phyloP scores from a whole-genome alignment of 1,140 invertebrate genomes.

The Tetraneura akinire region DNA sequence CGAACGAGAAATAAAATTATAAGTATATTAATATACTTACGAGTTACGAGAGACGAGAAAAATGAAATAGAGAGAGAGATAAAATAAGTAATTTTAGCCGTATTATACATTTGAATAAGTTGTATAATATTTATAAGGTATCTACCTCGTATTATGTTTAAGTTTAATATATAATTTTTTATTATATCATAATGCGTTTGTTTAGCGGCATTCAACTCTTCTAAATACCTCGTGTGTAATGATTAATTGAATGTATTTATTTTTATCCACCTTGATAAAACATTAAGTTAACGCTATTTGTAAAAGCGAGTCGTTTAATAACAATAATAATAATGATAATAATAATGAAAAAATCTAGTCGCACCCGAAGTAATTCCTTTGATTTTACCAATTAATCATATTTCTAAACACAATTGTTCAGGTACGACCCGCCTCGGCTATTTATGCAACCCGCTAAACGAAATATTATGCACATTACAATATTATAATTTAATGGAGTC shows the following conservation, averaged over 20 bases:
- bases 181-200: background rate
- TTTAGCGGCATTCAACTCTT: background rate
- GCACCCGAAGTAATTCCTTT: background rate
- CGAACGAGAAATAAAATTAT: too few relatives aligned
- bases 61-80: too few relatives aligned
- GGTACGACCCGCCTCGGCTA: background rate
- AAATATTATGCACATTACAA: background rate
- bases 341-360: background rate
- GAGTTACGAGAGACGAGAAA: too few relatives aligned
- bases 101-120: too few relatives aligned
- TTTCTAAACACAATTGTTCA: background rate
- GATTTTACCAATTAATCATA: slow-evolving; percentile 28
- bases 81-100: too few relatives aligned
- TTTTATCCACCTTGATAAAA: background rate
- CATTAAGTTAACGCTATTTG: background rate
- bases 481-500: background rate
- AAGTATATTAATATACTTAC: too few relatives aligned
- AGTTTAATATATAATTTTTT: background rate
- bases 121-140: too few relatives aligned
- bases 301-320: slow-evolving; percentile 17
- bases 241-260: slow-evolving; percentile 20
- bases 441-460: background rate
- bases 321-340: too few relatives aligned
- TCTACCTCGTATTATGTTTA: too few relatives aligned
- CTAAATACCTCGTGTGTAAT: background rate